Conservation (phyloP, 2,888 invertebrate species). For the Drosophila leonis region DNA sequence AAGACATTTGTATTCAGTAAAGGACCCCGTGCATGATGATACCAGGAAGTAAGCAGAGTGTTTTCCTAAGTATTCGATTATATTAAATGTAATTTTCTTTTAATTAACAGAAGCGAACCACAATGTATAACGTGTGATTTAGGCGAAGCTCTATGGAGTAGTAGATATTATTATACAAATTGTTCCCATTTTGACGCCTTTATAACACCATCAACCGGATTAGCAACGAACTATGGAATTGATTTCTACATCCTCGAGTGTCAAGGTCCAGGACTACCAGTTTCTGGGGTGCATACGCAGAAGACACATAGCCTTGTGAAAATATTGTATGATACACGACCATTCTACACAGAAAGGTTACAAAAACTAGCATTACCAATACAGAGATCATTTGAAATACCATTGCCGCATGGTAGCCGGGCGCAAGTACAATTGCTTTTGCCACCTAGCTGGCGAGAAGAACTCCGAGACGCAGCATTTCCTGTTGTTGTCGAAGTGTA, state of each 20-base stretch:
- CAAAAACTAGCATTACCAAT: slow-evolving; percentile 93
- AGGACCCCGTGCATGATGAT: slow-evolving; percentile 90
- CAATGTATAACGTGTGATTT: slow-evolving; percentile 95
- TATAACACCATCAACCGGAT: slow-evolving; percentile 87
- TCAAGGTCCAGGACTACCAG: slow-evolving; percentile 95
- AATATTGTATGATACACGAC: slow-evolving; percentile 91
- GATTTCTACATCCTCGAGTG: slow-evolving; percentile 93
- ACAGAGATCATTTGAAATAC: slow-evolving; percentile 93
- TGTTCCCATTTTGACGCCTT: slow-evolving; percentile 94
- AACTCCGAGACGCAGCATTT: slow-evolving; percentile 93
- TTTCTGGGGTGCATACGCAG: slow-evolving; percentile 91
- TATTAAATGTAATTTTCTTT: not conserved
- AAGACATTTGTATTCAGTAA: slow-evolving; percentile 94
- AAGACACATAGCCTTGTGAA: slow-evolving; percentile 91
- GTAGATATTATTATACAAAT: slow-evolving; percentile 92
- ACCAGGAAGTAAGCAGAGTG: slow-evolving; percentile 86
- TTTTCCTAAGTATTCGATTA: no score
- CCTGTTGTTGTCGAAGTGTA: slow-evolving; percentile 95
- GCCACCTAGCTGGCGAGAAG: slow-evolving; percentile 95
- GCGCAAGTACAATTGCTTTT: slow-evolving; percentile 95
- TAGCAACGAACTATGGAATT: slow-evolving; percentile 83
- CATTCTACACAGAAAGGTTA: slow-evolving; percentile 88
- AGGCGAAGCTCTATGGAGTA: slow-evolving; percentile 91
- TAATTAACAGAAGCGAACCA: slow-evolving; percentile 87
- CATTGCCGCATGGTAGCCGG: slow-evolving; percentile 92